Percentiles rank a stretch among this genome's conserved stretches.
Conservation (phyloP, 2,888 invertebrate genomes). For the Lamellibrachia satsuma region DNA sequence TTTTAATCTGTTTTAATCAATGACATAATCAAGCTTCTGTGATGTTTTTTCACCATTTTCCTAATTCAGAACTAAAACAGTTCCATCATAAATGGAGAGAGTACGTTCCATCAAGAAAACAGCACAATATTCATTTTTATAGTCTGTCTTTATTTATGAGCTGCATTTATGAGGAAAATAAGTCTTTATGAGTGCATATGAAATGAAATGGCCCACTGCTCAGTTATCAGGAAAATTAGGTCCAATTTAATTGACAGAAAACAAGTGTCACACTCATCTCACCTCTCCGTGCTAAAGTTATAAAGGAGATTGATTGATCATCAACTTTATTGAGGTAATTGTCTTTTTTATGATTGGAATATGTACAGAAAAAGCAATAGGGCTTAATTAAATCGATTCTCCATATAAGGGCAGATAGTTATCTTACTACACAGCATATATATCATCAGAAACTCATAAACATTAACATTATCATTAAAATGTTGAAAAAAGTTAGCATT, state of each 20-base stretch:
- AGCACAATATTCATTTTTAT: neutral
- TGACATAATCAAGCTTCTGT: neutral
- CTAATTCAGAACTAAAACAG: neutral
- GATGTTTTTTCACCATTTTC: neutral
- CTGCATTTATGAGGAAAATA: neutral
- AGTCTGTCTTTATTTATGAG: neutral
- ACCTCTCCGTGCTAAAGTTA: neutral
- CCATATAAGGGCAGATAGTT: neutral
- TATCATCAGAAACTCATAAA: neutral
- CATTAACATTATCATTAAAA: neutral
- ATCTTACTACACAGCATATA: neutral
- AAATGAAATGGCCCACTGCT: neutral
- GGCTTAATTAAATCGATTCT: neutral
- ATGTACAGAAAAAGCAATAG: neutral
- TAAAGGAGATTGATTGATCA: neutral
- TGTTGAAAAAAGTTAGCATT: neutral
- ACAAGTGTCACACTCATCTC: neutral
- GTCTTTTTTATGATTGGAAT: neutral
- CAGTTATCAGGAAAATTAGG: neutral
- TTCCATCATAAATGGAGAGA: neutral
- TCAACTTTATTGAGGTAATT: neutral
- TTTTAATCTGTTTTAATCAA: neutral
- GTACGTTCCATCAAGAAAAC: neutral
- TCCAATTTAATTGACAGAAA: neutral
- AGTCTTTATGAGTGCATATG: neutral